Base-by-base conservation (phyloP, 2,888 invertebrate genomes). In the Microctonus aethiopoides region DNA sequence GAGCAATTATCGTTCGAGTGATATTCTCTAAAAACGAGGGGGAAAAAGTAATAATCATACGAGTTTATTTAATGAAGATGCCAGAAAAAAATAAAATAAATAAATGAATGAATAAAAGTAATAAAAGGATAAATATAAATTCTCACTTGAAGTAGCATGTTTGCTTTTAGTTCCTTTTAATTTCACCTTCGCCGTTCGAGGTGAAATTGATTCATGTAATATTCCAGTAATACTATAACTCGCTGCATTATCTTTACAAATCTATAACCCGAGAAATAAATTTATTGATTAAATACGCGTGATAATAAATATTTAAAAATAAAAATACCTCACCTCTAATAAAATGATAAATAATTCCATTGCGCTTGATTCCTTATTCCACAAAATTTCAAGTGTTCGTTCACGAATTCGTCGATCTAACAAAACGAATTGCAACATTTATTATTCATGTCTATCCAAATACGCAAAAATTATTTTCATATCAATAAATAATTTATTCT, bases 161-260 rank as follows among this genome's bases (percentile, higher is more conserved):
- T 81, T 83, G 60, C 72, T 77, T 70, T 81, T 84, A 67, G 73
- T 73, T 22, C 78, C 80, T 72, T 80, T 70, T 26, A 34, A 54
- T 72, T 83, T 83, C 34, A 77, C 73, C 71, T 79, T 85, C 75
- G 83, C 77, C 66, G 79, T 74, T 74, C 89, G 89, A 65, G 90
- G 88, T 76, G 91, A 89, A 76, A 91, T 84, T 67, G 89, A 88
- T 86, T 91, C 91, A 80, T 90, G 89, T 70, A 91, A 79, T 79
- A 91, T 90, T 16, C 90, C 88, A 62, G 90, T 88, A 72, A 91
- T 87, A 78, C 89, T 90, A 63, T 88, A 89, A 46, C 87, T 87
- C 3, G 89, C 88, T 10, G 89, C 84, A 41, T 88, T 84, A 74
- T 91, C 91, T 81, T 89, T 88, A 64, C 89, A 87, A 75, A 83